Base-by-base conservation (phyloP, 2,888 invertebrate genomes). In the Nezara viridula region DNA sequence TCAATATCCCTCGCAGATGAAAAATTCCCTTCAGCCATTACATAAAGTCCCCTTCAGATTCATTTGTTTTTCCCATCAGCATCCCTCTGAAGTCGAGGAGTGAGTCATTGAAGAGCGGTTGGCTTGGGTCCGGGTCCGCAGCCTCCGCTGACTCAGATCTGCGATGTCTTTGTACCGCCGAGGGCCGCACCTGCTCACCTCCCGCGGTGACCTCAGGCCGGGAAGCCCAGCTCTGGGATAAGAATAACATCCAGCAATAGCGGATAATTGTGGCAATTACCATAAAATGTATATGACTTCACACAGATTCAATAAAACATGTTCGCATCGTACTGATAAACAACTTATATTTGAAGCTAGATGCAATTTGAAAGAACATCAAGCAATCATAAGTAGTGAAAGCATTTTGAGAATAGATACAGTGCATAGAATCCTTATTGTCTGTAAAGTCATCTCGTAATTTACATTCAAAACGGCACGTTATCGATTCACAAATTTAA, bases 111-210 rank as follows among this genome's bases (percentile, higher is more conserved):
- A 47, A 44, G 81, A 73, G 9, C 66, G 44, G n/a, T 77, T 40
- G 77, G 40, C 77, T 77, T 40, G 77, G 77, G 19, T 81, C 81
- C 44, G 81, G 44, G 24, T 47, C n/a, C 77, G 77, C 77, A 81
- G 81, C 44, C 40, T 21, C 77, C 77, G 44, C 44, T 81, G 81
- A 81, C 44, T 81, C 81, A 81, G 81, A n/a, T n/a, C 81, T 24
- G 81, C 44, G 3, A n/a, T 47, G 81, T 47, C 81, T 81, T 81
- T 81, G 81, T 81, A 81, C 81, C 32, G 16, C 40, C 3, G 55
- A 55, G 73, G 37, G 40, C n/a, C 81, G 24, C n/a, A 37, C 44
- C 44, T 47, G 37, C 37, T 24, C 40, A 40, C 24, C 40, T 77
- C 4, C 44, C 14, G 9, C 21, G 9, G 40, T 77, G 81, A 81